Conservation (phyloP, 2,888 invertebrate genomes). For the Trachelus tabidus region DNA sequence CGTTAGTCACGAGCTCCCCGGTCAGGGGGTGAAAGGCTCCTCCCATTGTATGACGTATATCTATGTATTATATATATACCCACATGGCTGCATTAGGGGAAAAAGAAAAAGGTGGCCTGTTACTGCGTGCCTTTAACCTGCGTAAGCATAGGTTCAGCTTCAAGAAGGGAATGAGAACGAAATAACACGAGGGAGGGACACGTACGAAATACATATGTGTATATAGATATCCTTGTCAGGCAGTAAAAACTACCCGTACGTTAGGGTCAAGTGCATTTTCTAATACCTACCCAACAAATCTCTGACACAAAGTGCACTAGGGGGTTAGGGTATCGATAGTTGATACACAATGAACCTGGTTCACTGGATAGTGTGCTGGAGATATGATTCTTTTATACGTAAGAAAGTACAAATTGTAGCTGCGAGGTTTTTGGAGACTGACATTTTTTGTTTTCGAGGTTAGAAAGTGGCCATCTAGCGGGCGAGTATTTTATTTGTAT, state of each 20-base stretch:
- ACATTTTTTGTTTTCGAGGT: not conserved
- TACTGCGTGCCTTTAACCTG: not conserved
- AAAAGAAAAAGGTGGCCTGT: not conserved
- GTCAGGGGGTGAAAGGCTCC: constrained; percentile 17
- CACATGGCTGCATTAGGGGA: constrained; percentile 12
- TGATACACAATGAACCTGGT: not conserved
- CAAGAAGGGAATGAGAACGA: not conserved
- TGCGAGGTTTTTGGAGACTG: not conserved
- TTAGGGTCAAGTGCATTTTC: constrained; percentile 21
- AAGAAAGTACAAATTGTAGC: not conserved
- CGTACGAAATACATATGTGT: not conserved
- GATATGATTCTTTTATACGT: not conserved
- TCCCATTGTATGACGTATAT: not conserved
- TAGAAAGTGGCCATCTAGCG: not conserved
- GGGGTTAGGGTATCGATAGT: not conserved
- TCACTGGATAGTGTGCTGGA: not conserved
- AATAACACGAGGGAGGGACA: not conserved
- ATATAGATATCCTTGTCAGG: not conserved
- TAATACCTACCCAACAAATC: not conserved
- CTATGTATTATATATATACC: not conserved
- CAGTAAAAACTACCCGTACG: not conserved
- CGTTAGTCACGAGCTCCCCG: constrained; percentile 21
- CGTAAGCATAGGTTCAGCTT: not conserved
- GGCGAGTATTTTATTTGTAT: not conserved
- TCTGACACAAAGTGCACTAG: not conserved